phyloP scores from a whole-genome alignment of 2,113 vertebrate species.

The Dasypus novemcinctus region DNA sequence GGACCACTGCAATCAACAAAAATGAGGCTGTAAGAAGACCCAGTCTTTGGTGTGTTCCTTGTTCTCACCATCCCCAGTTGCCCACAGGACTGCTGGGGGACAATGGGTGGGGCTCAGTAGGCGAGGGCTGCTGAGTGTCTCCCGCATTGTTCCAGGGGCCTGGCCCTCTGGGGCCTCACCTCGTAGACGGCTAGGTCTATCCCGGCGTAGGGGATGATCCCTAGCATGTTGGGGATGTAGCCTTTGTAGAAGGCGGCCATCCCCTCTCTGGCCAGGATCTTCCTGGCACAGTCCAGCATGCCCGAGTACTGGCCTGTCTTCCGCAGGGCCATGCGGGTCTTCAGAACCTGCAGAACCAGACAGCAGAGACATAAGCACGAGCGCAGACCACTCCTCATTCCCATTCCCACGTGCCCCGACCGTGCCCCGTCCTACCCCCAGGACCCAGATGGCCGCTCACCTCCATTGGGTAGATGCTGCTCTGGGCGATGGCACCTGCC shows the following conservation, averaged over 20 bases:
- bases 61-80: not conserved
- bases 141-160: not conserved
- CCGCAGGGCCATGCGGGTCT: slow-evolving; percentile 93
- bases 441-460: slow-evolving; percentile 78
- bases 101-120: fast-evolving
- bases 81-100: not conserved
- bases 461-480: slow-evolving; percentile 99
- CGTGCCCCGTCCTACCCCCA: fast-evolving
- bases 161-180: slow-evolving; percentile 81
- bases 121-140: not conserved
- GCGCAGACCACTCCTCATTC: fast-evolving
- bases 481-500: slow-evolving; percentile 94
- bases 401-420: fast-evolving
- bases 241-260: slow-evolving; percentile 95
- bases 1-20: not conserved
- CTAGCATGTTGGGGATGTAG: slow-evolving; percentile 96
- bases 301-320: slow-evolving; percentile 93
- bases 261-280: slow-evolving; percentile 90
- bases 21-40: not conserved
- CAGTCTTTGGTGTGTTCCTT: not conserved
- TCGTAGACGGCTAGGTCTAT: slow-evolving; percentile 98
- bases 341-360: slow-evolving; percentile 89
- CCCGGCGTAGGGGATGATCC: slow-evolving; percentile 97
- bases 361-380: fast-evolving
- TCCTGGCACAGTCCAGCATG: slow-evolving; percentile 91